A percentile compares a stretch with the other conserved stretches of the same genome.
These are phyloP conservation scores for Mayetiola destructor DNA, from an alignment of 2,888 invertebrate species.

Conservation along the genomic window DNA sequence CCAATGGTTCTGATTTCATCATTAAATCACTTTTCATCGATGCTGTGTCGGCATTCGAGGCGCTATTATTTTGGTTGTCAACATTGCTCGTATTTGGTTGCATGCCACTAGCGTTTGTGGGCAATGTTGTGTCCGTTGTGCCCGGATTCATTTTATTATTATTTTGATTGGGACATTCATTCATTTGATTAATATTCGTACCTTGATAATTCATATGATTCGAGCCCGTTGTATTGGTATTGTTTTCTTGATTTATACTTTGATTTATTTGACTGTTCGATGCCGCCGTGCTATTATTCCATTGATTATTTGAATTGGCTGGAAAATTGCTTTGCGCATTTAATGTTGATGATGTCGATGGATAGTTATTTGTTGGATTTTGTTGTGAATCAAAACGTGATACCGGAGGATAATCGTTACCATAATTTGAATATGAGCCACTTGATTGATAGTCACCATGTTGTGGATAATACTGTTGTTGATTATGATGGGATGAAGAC, in stretches of 20 bases:
- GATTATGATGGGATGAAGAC: background rate
- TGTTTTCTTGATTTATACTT: background rate
- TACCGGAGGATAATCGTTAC: background rate
- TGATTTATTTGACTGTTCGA: background rate
- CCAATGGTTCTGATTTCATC: conserved; percentile 16
- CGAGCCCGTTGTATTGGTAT: conserved; percentile 19
- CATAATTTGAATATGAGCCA: background rate
- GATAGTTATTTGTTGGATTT: background rate
- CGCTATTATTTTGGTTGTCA: background rate
- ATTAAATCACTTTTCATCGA: conserved; percentile 18
- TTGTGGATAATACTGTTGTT: conserved; percentile 15
- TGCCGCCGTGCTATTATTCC: background rate
- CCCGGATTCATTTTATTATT: background rate
- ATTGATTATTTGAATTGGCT: background rate
- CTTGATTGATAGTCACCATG: background rate
- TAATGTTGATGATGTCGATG: background rate
- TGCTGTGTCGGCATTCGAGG: background rate
- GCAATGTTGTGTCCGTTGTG: background rate
- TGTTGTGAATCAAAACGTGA: background rate
- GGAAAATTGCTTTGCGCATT: background rate
- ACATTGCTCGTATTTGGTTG: background rate
- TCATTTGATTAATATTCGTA: too few relatives aligned
- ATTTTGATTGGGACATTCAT: too few relatives aligned
- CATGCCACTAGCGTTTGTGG: background rate
- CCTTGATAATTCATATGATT: background rate